phyloP scores from a whole-genome alignment of 2,797 vertebrate species.

The Falco biarmicus region DNA sequence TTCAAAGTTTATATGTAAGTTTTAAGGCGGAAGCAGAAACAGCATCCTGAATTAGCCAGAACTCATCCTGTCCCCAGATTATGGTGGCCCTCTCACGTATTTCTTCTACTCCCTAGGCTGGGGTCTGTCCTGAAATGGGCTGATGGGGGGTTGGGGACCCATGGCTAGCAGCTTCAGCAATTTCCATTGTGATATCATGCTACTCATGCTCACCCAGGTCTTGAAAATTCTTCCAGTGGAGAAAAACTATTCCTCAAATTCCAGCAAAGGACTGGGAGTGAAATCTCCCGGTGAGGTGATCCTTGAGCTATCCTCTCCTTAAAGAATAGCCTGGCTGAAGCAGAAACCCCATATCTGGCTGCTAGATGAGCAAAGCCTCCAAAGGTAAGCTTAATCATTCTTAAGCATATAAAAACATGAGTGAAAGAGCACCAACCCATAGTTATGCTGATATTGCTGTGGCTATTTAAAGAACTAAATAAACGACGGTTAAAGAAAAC shows the following conservation, averaged over 20 bases:
- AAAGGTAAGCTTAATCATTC: neutral
- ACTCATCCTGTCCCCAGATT: neutral
- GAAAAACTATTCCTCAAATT: neutral
- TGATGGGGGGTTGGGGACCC: neutral
- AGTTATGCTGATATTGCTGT: neutral
- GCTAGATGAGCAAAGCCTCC: neutral
- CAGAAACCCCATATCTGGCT: neutral
- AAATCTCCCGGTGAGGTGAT: neutral
- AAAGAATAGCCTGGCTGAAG: neutral
- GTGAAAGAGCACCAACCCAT: neutral
- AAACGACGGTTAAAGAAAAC: neutral
- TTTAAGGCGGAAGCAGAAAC: neutral
- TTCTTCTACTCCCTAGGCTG: neutral
- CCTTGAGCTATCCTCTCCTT: neutral
- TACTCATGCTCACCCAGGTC: fast-evolving
- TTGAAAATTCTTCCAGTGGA: neutral
- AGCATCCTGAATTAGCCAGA: neutral
- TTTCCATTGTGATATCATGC: neutral
- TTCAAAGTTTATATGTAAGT: neutral
- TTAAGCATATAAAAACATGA: neutral
- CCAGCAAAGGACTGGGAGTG: neutral
- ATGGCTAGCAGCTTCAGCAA: neutral
- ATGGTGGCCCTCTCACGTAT: neutral
- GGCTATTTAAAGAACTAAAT: neutral
- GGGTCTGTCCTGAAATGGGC: neutral